Conservation (phyloP, 2,113 vertebrate species). For the Myodes glareolus region DNA sequence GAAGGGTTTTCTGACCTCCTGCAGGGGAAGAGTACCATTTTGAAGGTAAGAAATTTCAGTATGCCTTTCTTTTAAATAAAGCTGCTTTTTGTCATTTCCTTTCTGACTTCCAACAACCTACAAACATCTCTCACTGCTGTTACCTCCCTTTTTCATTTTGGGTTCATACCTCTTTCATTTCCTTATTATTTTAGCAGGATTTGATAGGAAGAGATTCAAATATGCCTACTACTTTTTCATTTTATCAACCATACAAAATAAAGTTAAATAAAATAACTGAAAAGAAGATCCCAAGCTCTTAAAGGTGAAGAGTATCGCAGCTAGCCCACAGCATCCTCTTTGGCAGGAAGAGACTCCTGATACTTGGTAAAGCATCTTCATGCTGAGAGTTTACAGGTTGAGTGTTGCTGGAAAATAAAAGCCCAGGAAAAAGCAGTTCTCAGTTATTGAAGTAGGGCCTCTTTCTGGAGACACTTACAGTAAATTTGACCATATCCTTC, state of each 20-base stretch:
- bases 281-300: not conserved
- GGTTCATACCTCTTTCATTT: not conserved
- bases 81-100: not conserved
- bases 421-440: not conserved
- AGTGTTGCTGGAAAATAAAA: not conserved
- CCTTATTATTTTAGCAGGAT: not conserved
- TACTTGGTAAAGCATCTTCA: not conserved
- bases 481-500: constrained; percentile 66
- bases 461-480: constrained; percentile 61
- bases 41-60: not conserved
- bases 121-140: not conserved
- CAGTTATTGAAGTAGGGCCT: not conserved
- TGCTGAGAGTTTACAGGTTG: not conserved
- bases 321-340: not conserved
- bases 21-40: not conserved
- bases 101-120: not conserved
- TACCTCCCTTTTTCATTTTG: not conserved
- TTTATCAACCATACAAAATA: not conserved
- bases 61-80: not conserved
- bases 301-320: not conserved
- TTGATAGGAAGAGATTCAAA: not conserved
- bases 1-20: not conserved
- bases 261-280: not conserved
- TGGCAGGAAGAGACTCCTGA: too few relatives aligned
- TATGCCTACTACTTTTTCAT: not conserved